These are phyloP conservation scores for Tenthredo distinguenda DNA, from an alignment of 2,888 invertebrate genomes.

Conservation along the genomic window DNA sequence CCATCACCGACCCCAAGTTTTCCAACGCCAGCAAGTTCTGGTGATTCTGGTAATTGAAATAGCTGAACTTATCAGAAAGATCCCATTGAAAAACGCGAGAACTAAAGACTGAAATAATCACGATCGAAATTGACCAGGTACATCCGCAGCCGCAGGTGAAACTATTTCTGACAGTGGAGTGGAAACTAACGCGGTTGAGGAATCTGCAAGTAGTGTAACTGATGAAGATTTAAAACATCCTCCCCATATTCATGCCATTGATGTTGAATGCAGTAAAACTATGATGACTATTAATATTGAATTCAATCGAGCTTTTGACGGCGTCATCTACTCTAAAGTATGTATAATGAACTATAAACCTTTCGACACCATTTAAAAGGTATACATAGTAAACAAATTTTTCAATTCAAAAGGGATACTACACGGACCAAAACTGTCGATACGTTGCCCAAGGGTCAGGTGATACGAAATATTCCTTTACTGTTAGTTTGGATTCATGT, in stretches of 20 bases:
- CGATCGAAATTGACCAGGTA: constrained; percentile 7
- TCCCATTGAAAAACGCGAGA: background rate
- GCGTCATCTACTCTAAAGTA: constrained; percentile 89
- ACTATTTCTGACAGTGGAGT: background rate
- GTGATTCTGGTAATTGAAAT: constrained; percentile 15
- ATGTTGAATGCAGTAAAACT: constrained; percentile 89
- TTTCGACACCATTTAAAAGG: background rate
- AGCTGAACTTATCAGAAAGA: background rate
- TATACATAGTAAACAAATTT: background rate
- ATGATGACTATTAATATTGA: constrained; percentile 91
- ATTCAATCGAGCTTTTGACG: constrained; percentile 88
- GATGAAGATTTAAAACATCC: constrained; percentile 86
- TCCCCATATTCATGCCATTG: constrained; percentile 87
- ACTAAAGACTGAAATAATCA: background rate
- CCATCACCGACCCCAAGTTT: constrained; percentile 53
- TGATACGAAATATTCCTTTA: constrained; percentile 86
- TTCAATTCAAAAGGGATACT: constrained; percentile 80
- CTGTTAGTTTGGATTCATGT: constrained; percentile 87
- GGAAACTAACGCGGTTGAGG: background rate
- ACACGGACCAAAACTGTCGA: constrained; percentile 84
- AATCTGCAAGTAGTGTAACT: constrained; percentile 20
- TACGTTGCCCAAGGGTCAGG: constrained; percentile 88
- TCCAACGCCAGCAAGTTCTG: constrained; percentile 59
- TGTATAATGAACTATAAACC: constrained; percentile 1
- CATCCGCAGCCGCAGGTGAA: background rate